Conservation (phyloP, 2,797 vertebrate genomes). For the Poecilia gillii region DNA sequence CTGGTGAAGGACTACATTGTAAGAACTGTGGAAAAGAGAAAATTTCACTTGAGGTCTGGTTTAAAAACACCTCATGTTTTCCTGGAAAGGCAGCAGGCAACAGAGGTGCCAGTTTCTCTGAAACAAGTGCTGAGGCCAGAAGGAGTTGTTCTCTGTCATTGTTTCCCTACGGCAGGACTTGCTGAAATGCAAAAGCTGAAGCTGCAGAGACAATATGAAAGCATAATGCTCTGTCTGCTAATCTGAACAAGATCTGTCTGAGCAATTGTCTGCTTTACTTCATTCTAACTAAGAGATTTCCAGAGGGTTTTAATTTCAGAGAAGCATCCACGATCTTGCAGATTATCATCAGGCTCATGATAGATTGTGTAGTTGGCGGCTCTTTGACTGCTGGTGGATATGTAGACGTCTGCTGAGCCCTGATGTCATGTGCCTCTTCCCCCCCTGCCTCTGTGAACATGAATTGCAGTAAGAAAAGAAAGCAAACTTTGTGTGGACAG, state of each 20-base stretch:
- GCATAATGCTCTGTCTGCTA: slow-evolving; percentile 11
- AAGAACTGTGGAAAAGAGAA: slow-evolving; percentile 68
- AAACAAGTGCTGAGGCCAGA: slow-evolving; percentile 32
- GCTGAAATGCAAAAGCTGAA: slow-evolving; percentile 46
- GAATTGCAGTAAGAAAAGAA: slow-evolving; percentile 57
- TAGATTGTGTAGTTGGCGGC: slow-evolving; percentile 37
- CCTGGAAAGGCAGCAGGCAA: slow-evolving; percentile 60
- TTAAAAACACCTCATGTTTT: slow-evolving; percentile 73
- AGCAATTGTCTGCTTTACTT: slow-evolving; percentile 37
- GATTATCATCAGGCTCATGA: slow-evolving; percentile 36
- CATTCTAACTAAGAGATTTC: slow-evolving; percentile 22
- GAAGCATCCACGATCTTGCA: slow-evolving; percentile 34
- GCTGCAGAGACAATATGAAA: slow-evolving; percentile 37
- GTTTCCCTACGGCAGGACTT: slow-evolving; percentile 42
- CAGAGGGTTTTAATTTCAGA: slow-evolving; percentile 19
- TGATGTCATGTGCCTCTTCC: slow-evolving; percentile 64
- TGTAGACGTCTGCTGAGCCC: slow-evolving; percentile 29
- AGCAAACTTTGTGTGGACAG: slow-evolving; percentile 56
- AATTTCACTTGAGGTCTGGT: slow-evolving; percentile 55
- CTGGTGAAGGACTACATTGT: slow-evolving; percentile 13
- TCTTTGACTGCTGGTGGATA: slow-evolving; percentile 37
- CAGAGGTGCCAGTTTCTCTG: slow-evolving; percentile 49
- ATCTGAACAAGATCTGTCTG: slow-evolving; percentile 20
- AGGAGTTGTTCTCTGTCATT: slow-evolving; percentile 42
- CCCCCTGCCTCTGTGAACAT: slow-evolving; percentile 41